Base-by-base conservation (phyloP, 2,113 vertebrate genomes). In the Pelobates fuscus region DNA sequence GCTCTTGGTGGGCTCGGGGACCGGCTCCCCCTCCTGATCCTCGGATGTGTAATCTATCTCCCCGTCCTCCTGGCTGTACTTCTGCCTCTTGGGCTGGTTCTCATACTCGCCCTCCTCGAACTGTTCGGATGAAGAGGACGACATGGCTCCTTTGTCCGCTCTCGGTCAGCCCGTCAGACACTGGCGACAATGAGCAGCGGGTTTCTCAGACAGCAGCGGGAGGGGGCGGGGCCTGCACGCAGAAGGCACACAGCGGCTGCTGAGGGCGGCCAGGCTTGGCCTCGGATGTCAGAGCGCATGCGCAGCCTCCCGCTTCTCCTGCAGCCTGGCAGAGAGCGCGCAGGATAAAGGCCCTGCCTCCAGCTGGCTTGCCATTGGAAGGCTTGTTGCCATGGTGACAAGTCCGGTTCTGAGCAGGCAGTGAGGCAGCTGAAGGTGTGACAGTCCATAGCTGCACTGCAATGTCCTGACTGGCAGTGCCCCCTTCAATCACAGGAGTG, bases 31-130 rank as follows among this genome's bases (percentile, higher is more conserved):
- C 0, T 77, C 73, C 2, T 77, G 73, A 26, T 77, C 73, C 24
- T 77, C 73, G 5, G 73, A 77, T 2, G 57, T 52, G 15, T 49
- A 67, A 41, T 77, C 73, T 46, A 77, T 59, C 65, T 77, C 73
- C 15, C 73, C 73, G 43, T 77, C 73, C 65, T 77, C 73, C 54
- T 68, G 72, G 26, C 12, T 15, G 55, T 24, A 60, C 57, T 61
- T 67, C 43, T 60, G 41, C 5, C 43, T 77, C 65, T 77, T 77
- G 65, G 73, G n/a, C 21, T 68, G 12, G 26, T 25, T 68, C 57
- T 46, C 73, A 21, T 77, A 77, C 18, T 77, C 73, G 23, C 73
- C 73, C 21, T 68, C 73, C 18, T 77, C 73, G 43, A 20, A 68
- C 21, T 77, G 73, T n/a, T 77, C 73, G 32, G 72, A 75, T 1